Conservation (phyloP, 2,113 vertebrate genomes). For the Jaculus jaculus region DNA sequence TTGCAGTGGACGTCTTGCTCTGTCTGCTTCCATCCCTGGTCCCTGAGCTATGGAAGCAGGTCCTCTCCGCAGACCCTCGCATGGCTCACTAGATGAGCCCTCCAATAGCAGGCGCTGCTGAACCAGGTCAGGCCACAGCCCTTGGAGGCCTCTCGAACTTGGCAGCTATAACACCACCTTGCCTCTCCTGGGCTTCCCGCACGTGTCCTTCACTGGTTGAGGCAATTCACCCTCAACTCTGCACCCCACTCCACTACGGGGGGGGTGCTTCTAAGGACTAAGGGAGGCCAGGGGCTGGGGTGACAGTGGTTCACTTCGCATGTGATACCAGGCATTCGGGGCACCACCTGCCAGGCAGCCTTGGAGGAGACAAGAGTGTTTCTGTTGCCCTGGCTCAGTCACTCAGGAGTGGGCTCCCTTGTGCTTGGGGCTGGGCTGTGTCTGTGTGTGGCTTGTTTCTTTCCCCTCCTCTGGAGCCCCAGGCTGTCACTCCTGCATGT, state of each 20-base stretch:
- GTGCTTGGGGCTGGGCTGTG: not conserved
- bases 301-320: not conserved
- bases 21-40: not conserved
- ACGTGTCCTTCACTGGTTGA: not conserved
- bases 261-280: not conserved
- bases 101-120: not conserved
- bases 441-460: not conserved
- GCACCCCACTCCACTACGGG: not conserved
- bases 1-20: not conserved
- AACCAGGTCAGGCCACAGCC: not conserved
- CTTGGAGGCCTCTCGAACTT: too few relatives aligned
- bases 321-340: not conserved
- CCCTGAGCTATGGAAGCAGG: not conserved
- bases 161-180: rapidly evolving
- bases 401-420: not conserved
- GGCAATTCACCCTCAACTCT: not conserved
- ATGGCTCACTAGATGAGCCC: too few relatives aligned
- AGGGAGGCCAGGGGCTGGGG: not conserved
- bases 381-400: not conserved
- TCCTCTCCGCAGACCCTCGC: too few relatives aligned
- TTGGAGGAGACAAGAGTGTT: too few relatives aligned
- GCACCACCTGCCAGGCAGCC: not conserved
- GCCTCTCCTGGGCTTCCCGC: rapidly evolving
- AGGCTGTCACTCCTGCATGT: not conserved
- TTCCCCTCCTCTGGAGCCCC: not conserved